Percentiles rank a stretch among this genome's conserved stretches.
phyloP scores from a whole-genome alignment of 2,113 vertebrate species.

The Theropithecus gelada region DNA sequence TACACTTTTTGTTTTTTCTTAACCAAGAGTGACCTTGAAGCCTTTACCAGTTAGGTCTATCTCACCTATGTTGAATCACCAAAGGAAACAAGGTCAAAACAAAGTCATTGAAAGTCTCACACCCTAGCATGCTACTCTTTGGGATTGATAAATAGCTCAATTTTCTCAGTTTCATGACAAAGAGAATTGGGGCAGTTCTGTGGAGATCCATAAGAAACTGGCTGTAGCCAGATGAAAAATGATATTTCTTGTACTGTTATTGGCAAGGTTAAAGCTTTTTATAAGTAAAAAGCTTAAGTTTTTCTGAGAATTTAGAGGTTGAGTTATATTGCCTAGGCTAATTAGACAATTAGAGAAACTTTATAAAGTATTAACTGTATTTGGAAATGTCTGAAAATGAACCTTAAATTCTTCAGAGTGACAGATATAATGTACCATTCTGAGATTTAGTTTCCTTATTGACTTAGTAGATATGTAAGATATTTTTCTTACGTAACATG shows the following conservation, averaged over 20 bases:
- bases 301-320: not conserved
- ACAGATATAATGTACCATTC: not conserved
- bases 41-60: not conserved
- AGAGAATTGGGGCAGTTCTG: slow-evolving; percentile 63
- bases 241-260: slow-evolving; percentile 40
- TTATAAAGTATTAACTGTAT: slow-evolving; percentile 22
- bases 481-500: not conserved
- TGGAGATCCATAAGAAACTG: slow-evolving; percentile 51
- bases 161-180: slow-evolving; percentile 73
- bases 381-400: slow-evolving; percentile 23
- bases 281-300: slow-evolving; percentile 46
- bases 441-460: not conserved
- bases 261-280: slow-evolving; percentile 56
- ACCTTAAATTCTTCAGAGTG: not conserved
- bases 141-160: slow-evolving; percentile 69
- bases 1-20: not conserved
- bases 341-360: slow-evolving; percentile 21
- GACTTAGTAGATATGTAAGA: not conserved
- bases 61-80: slow-evolving; percentile 20
- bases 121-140: slow-evolving; percentile 34
- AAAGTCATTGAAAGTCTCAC: slow-evolving; percentile 57
- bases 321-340: not conserved
- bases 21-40: slow-evolving; percentile 32
- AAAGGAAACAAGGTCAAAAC: slow-evolving; percentile 60
- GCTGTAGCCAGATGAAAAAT: slow-evolving; percentile 61